Base-by-base conservation (phyloP, 2,797 vertebrate species). In the Australoheros facetus region DNA sequence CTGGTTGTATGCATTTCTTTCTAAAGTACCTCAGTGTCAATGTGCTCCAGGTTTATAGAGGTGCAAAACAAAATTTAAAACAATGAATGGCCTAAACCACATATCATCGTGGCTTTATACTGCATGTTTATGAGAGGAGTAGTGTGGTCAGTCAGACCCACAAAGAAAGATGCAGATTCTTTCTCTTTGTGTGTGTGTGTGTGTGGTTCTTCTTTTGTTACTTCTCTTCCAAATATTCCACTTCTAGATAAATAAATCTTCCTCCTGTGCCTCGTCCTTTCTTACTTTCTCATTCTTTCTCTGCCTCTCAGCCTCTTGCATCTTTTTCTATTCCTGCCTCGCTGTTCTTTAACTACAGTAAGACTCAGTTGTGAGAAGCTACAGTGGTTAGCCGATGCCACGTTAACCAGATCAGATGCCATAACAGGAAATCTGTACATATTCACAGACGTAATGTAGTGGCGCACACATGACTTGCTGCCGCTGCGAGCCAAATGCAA, bases 381-480 rank as follows among this genome's bases (percentile, higher is more conserved):
- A 23, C 77, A 37, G 86, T 23, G 77, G 77, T 66, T 72, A 48
- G 76, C 80, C 66, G 85, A 83, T 89, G 91, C 90, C 87, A 91
- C 84, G 88, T 91, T 93, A 84, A 78, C 90, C 85, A 85, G 91
- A 91, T 93, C 89, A 81, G 80, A 92, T 91, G 90, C 90, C 85
- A 85, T 84, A 87, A 92, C 92, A 94, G 94, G 91, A 94, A 93
- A 78, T 91, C 39, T 0, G 84, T 78, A 76, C 80, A 42, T 88
- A 84, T 81, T 82, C 79, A 78, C 51, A 77, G 86, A 89, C 23
- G 73, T 34, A 70, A 77, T 30, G 13, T 76, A 42, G 80, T 81
- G 91, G 87, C 85, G 85, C 88, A 71, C 77, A 30, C 75, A 19
- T 77, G 88, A 93, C 84, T 91, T 91, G 93, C 77, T 71, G 80